Evolutionary conservation across 2,797 vertebrate genomes (phyloP), one percentile per base, ranked within the genome.

Genomic region (Pangasius mekongensis): DNA sequence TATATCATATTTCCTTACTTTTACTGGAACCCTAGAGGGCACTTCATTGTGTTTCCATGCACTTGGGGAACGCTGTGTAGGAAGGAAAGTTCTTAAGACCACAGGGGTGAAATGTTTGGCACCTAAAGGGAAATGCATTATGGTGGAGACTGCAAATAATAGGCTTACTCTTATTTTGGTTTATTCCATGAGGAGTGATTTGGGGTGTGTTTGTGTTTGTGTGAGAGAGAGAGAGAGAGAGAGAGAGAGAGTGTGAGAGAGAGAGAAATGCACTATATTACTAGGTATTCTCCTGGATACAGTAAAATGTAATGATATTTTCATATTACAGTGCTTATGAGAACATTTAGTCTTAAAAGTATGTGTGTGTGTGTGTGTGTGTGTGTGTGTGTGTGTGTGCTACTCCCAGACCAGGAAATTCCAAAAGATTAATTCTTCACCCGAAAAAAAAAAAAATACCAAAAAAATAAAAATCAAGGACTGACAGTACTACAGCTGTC

Each of bases 371-470:
- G 33, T 52, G 60, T 56, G 56, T 81, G 43, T 73, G 27, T 9
- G 22, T n/a, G 54, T 58, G 58, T 69, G n/a, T 74, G 47, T 83
- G 80, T 64, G 43, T 78, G 33, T 77, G 27, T 30, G 16, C 13
- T 33, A 82, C 78, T 83, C 49, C 64, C 22, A 86, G 58, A 36
- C 87, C 85, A 85, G 85, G 88, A 90, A 85, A 89, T 89, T 88
- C 85, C 87, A 87, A 87, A 30, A 39, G 77, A 83, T 66, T 52
- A 69, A 86, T 91, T 85, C 58, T 33, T 71, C 71, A 56, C 62
- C 8, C 36, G 69, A 54, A 78, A 64, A 33, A n/a, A 52, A 84
- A 33, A n/a, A n/a, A n/a, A n/a, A n/a, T n/a, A n/a, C n/a, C n/a
- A 36, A 36, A n/a, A 36, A 36, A 36, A 36, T 30, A 49, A 58